These are phyloP conservation scores for Tiliacea citrago DNA, from an alignment of 2,888 invertebrate genomes.

Conservation along the genomic window DNA sequence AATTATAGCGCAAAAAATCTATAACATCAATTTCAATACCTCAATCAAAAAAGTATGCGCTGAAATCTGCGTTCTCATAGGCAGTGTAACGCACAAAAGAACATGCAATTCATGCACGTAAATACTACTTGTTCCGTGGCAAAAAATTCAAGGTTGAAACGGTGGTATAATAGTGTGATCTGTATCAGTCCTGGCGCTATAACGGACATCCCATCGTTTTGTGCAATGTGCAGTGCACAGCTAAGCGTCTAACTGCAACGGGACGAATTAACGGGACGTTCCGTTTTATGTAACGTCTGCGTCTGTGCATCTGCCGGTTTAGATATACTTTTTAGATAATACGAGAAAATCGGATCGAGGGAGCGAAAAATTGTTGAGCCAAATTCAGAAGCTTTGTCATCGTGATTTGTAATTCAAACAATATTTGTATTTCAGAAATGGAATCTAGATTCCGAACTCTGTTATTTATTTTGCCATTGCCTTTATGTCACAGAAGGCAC, in stretches of 20 bases:
- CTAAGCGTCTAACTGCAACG: conserved; percentile 58
- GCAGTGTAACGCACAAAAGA: conserved; percentile 37
- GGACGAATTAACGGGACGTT: conserved; percentile 64
- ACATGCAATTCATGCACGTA: conserved; percentile 52
- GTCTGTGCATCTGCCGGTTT: conserved; percentile 27
- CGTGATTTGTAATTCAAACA: neutral
- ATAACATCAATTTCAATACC: conserved; percentile 35
- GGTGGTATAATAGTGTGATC: conserved; percentile 56
- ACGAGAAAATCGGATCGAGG: neutral
- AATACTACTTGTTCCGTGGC: conserved; percentile 29
- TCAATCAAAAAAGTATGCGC: conserved; percentile 14
- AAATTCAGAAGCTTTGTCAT: neutral
- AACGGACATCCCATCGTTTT: conserved; percentile 67
- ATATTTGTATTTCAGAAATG: conserved; percentile 11
- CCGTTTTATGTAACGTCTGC: conserved; percentile 46
- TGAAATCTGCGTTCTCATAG: conserved; percentile 29
- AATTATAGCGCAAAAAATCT: conserved; percentile 26
- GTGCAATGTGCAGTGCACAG: conserved; percentile 54
- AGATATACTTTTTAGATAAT: conserved; percentile 14
- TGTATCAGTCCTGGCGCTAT: conserved; percentile 55
- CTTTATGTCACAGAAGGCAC: conserved; percentile 2
- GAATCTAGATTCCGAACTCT: neutral
- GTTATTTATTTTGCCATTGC: conserved; percentile 23
- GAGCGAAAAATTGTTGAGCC: neutral
- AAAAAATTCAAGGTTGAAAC: conserved; percentile 60